A percentile compares a stretch with the other conserved stretches of the same genome.
phyloP scores from a whole-genome alignment of 2,888 invertebrate species.

The Maniola hyperantus region DNA sequence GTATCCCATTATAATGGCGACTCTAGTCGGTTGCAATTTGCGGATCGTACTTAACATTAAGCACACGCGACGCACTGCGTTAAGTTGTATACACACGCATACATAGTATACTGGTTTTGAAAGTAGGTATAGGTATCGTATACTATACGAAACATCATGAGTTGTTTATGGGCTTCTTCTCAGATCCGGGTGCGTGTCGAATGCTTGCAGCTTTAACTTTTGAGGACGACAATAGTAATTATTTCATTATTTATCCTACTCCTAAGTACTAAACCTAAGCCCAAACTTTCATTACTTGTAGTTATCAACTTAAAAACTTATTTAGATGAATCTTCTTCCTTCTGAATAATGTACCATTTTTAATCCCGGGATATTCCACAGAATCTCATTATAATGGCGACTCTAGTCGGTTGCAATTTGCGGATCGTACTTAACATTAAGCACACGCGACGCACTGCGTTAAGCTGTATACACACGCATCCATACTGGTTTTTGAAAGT shows the following conservation, averaged over 20 bases:
- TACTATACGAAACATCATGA: too few species aligned
- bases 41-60: conserved; percentile 44
- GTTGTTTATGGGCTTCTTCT: neutral
- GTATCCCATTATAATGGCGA: conserved; percentile 19
- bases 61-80: conserved; percentile 44
- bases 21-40: conserved; percentile 43
- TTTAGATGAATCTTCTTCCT: neutral
- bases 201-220: too few species aligned
- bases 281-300: too few species aligned
- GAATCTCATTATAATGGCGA: conserved; percentile 20
- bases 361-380: neutral
- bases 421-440: conserved; percentile 44
- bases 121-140: neutral
- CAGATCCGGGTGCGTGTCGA: too few species aligned
- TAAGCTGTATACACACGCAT: conserved; percentile 8
- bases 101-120: neutral
- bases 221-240: too few species aligned
- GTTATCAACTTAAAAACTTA: too few species aligned
- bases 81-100: conserved; percentile 8
- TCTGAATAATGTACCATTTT: neutral
- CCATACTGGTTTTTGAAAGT: neutral
- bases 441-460: conserved; percentile 44
- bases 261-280: too few species aligned
- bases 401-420: conserved; percentile 43
- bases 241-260: too few species aligned